Base-by-base conservation (phyloP, 1,140 invertebrate species). In the Lepidostoma basale region DNA sequence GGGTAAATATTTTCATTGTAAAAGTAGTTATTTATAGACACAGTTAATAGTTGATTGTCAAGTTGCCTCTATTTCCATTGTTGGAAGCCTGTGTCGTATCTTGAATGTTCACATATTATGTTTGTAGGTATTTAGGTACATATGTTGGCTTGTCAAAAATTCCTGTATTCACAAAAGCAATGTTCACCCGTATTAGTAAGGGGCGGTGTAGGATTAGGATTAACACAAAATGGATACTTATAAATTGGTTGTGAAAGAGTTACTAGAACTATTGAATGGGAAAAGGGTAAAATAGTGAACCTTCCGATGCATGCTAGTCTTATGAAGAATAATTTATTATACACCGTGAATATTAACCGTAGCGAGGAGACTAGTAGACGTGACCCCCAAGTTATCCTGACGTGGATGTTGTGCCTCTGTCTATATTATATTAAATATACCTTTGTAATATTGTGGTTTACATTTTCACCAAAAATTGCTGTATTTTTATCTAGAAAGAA, bases 401-500 rank as follows among this genome's bases (percentile, higher is more conserved):
- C 56, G 47, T 70, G 69, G 69, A 70, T 70, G 69, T 70, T 70
- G 69, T 70, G 69, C 69, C 69, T 70, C 69, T 70, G 63, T 70
- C 59, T 70, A 65, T 67, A 67, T 22, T 58, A 66, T 70, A 66
- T 30, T 66, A 16, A 54, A 54, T 65, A 67, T 70, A 70, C 62
- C 68, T 70, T 70, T 70, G 63, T 70, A 67, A 70, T 63, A 67
- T 54, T 63, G 59, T 58, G 64, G 59, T 67, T 67, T 40, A 54
- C 25, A 67, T 56, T 62, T 66, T 67, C 60, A 67, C 59, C 23
- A 28, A 70, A 40, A 67, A 70, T 67, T 62, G 63, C 69, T 67
- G 69, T 70, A 70, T 70, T 70, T 70, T 70, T 70, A 70, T 62
- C 64, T 63, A 70, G 60, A 67, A 63, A 63, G 64, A 70, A 67